Percentiles rank a stretch among this genome's conserved stretches.
phyloP scores from a whole-genome alignment of 2,113 vertebrate species.

The Gnathonemus longibarbis region DNA sequence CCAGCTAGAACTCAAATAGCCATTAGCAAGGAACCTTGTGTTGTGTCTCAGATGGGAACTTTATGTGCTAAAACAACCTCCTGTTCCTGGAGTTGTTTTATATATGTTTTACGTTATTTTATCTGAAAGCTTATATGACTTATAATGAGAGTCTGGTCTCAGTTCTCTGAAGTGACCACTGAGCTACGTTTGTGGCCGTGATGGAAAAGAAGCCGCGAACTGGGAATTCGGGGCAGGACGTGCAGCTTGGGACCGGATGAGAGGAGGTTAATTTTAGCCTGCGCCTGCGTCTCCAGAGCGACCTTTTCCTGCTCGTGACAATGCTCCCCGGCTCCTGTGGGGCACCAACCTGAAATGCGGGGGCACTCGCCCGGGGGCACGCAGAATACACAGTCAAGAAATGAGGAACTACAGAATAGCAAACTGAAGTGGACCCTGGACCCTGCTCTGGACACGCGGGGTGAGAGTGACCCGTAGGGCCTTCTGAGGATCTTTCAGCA shows the following conservation, averaged over 20 bases:
- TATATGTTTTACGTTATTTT: background rate
- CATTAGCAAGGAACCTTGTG: background rate
- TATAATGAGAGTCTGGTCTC: background rate
- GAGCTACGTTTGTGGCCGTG: background rate
- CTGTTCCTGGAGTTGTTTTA: background rate
- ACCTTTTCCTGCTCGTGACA: background rate
- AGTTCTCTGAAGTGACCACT: background rate
- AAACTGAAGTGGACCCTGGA: background rate
- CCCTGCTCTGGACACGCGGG: background rate
- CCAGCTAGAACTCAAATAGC: background rate
- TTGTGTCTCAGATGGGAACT: background rate
- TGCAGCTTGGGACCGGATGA: background rate
- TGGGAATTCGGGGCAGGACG: background rate
- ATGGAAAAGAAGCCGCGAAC: background rate
- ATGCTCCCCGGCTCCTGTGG: background rate
- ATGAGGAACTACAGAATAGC: background rate
- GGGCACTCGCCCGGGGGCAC: background rate
- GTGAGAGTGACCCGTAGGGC: background rate
- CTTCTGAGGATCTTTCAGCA: background rate
- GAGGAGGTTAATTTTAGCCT: slow-evolving; percentile 9
- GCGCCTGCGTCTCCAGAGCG: background rate
- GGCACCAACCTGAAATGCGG: background rate
- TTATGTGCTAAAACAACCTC: background rate
- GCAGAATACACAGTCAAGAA: background rate
- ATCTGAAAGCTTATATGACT: background rate